Conservation (phyloP, 2,888 invertebrate genomes). For the Metacarcinus magister region DNA sequence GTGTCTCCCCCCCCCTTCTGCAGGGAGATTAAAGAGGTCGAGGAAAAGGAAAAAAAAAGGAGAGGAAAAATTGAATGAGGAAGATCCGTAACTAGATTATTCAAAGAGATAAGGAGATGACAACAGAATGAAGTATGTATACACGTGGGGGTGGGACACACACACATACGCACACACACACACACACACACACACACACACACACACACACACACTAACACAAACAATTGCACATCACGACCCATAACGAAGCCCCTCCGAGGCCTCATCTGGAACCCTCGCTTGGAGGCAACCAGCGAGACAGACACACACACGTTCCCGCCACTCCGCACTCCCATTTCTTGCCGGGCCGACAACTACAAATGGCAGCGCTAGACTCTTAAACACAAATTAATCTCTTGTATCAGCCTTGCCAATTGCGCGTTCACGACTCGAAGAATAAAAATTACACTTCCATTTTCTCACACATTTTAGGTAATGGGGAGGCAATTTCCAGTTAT, state of each 20-base stretch:
- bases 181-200: too few species aligned
- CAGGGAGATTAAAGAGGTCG: background rate
- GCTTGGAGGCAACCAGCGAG: background rate
- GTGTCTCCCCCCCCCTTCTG: background rate
- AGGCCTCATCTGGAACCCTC: background rate
- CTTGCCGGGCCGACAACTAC: background rate
- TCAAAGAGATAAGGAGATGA: slow-evolving; percentile 1
- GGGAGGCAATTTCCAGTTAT: background rate
- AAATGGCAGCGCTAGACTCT: background rate
- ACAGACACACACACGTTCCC: background rate
- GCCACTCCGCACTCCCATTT: background rate
- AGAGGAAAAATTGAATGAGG: slow-evolving; percentile 26
- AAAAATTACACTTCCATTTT: background rate
- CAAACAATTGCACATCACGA: background rate
- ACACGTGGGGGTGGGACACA: too few species aligned
- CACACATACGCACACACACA: too few species aligned
- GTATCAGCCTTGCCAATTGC: background rate
- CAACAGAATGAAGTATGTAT: background rate
- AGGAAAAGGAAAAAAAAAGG: slow-evolving; percentile 1
- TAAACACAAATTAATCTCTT: background rate
- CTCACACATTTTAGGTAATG: background rate
- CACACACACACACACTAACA: background rate
- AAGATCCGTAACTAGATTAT: slow-evolving; percentile 4
- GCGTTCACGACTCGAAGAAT: slow-evolving; percentile 11
- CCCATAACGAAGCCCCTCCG: background rate